A percentile compares a stretch with the other conserved stretches of the same genome.
phyloP scores from a whole-genome alignment of 2,888 invertebrate genomes.

The Idaea biselata region DNA sequence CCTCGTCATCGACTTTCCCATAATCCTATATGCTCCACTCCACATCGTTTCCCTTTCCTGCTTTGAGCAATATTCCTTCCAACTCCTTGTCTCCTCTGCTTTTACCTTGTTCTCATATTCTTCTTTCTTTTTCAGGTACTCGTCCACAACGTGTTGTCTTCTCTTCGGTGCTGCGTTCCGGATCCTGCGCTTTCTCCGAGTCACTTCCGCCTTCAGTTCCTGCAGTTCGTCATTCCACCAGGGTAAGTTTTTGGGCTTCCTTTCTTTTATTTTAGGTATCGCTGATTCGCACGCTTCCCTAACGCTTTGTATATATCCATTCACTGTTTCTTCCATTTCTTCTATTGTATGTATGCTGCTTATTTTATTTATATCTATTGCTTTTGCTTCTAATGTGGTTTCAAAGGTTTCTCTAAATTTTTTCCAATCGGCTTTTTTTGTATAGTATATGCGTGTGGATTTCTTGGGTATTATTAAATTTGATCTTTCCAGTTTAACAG shows the following conservation, averaged over 20 bases:
- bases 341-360: too few relatives aligned
- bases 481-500: background rate
- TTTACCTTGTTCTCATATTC: constrained; percentile 17
- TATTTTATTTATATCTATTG: background rate
- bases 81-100: constrained; percentile 19
- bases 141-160: too few relatives aligned
- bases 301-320: constrained; percentile 2
- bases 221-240: constrained; percentile 28
- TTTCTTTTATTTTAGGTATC: constrained; percentile 1
- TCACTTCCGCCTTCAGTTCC: constrained; percentile 16
- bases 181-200: constrained; percentile 22
- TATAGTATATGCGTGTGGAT: background rate
- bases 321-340: background rate
- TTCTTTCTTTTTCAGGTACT: constrained; percentile 22
- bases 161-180: constrained; percentile 21
- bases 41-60: constrained; percentile 14
- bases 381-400: too few relatives aligned
- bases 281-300: background rate
- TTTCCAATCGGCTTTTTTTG: constrained; percentile 4
- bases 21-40: constrained; percentile 16
- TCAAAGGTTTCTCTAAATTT: background rate
- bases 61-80: constrained; percentile 23
- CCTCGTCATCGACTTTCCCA: constrained; percentile 10
- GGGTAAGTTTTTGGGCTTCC: too few relatives aligned
- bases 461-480: background rate